Evolutionary conservation across 1,140 invertebrate species (phyloP), one percentile per base, ranked within the genome.

Genomic region (Bemisia tabaci): DNA sequence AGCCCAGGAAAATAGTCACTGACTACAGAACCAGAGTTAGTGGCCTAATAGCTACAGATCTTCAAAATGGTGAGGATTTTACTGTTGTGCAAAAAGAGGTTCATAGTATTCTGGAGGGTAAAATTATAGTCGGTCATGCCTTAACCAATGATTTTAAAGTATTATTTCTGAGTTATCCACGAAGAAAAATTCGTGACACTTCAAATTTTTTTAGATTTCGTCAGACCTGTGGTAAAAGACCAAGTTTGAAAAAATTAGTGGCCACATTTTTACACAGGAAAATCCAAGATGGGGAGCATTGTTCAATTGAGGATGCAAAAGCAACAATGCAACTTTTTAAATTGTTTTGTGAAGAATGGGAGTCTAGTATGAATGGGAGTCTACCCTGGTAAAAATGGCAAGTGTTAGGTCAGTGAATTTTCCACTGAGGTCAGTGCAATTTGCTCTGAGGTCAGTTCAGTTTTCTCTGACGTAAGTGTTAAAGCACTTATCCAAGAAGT

Each of bases 1-100:
- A 89, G 74, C 89, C 94, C 0, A 82, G 80, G 11, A 87, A 92
- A 72, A 77, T 81, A 66, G 87, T 96, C 0, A 81, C 80, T 1
- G 89, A 93, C 79, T 97, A 93, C 73, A 78, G 95, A 69, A 97
- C 95, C n/a, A 73, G 80, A n/a, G 83, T 95, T 0, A 95, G 92
- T 74, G 95, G 95, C 22, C 85, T 97, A 17, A 77, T 90, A 60
- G 86, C 85, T 12, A 79, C 86, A 66, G 83, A 97, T 75, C 74
- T 97, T 12, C 71, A 81, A 23, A 82, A 83, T 60, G 87, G 81
- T 67, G 86, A 82, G 74, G 81, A 86, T 1, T 94, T 97, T 74
- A 73, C 80, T 1, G 74, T 76, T 2, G 91, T 95, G 0, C 92
- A 95, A 74, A 85, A 84, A 67, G 89, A 96, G 77, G 91, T 97